Conservation (phyloP, 2,113 vertebrate genomes). For the Meleagris gallopavo region DNA sequence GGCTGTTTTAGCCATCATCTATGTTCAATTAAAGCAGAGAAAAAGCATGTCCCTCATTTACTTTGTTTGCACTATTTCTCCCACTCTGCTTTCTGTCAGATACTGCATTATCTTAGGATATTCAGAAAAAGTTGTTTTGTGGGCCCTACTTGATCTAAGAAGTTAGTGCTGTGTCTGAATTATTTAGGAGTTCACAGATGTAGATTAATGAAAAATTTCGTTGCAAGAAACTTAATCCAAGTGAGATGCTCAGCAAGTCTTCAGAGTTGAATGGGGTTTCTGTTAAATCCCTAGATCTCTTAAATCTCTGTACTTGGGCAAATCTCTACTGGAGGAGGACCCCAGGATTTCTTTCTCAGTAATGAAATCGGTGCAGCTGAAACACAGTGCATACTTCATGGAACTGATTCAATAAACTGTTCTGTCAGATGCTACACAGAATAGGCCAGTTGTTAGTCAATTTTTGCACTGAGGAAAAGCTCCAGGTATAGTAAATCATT, state of each 20-base stretch:
- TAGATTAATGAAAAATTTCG: neutral
- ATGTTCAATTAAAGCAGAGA: neutral
- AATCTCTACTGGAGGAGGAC: neutral
- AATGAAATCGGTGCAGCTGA: neutral
- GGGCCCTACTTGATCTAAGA: neutral
- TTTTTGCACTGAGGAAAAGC: slow-evolving; percentile 38
- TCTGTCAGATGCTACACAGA: slow-evolving; percentile 50
- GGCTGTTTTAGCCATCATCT: neutral
- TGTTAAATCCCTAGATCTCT: neutral
- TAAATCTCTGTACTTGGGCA: neutral
- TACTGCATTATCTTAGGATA: neutral
- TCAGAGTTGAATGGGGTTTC: neutral
- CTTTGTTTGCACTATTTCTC: neutral
- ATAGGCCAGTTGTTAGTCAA: slow-evolving; percentile 11
- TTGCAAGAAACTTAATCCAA: neutral
- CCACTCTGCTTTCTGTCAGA: neutral
- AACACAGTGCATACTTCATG: neutral
- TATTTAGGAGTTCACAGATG: neutral
- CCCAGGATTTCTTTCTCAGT: neutral
- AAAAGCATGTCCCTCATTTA: neutral
- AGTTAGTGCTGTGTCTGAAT: neutral
- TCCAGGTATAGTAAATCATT: slow-evolving; percentile 56
- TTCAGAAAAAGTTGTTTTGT: neutral
- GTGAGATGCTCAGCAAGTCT: neutral
- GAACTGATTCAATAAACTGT: slow-evolving; percentile 37